Evolutionary conservation across 2,888 invertebrate genomes (phyloP), one percentile per base, ranked within the genome.

Genomic region (Ischnus inquisitorius): DNA sequence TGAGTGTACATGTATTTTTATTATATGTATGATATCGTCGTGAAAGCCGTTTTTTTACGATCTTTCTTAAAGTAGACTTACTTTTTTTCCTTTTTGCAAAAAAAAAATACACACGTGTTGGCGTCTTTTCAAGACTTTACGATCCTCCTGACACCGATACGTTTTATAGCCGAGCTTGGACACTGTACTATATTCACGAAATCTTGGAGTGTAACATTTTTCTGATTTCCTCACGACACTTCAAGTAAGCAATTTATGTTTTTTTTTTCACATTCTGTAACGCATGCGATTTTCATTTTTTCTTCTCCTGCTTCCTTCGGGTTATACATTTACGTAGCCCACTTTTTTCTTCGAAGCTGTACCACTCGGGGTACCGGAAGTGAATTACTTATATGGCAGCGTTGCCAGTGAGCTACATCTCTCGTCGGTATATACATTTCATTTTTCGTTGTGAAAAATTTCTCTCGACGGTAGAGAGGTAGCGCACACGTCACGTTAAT

Each of bases 141-240:
- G 28, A 22, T 60, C 60, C 14, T 28, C 60, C 12, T 60, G 60
- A 60, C 28, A 60, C 60, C 60, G 60, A 60, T 60, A 60, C 60
- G n/a, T 4, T 25, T 60, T 60, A 60, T 60, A 22, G 60, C 60
- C 12, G 25, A 60, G 28, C 28, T 28, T 25, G 60, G 51, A 51
- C 51, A 51, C 51, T 51, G 2, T 51, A 51, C 51, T 19, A 16
- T 19, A 51, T 51, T 51, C 19, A 19, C 51, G 51, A 51, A 16
- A 16, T 51, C 19, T 51, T 19, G 19, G 16, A 16, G 19, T 19
- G 19, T 51, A 51, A 51, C 6, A 51, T 19, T 51, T 51, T 51
- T 51, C 16, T 51, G 51, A 19, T 51, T 51, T 51, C 19, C 51
- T 51, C 51, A 51, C 51, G 51, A 51, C 16, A 19, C 51, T 51